phyloP scores from a whole-genome alignment of 1,140 invertebrate species.

The Leucophenga varia region DNA sequence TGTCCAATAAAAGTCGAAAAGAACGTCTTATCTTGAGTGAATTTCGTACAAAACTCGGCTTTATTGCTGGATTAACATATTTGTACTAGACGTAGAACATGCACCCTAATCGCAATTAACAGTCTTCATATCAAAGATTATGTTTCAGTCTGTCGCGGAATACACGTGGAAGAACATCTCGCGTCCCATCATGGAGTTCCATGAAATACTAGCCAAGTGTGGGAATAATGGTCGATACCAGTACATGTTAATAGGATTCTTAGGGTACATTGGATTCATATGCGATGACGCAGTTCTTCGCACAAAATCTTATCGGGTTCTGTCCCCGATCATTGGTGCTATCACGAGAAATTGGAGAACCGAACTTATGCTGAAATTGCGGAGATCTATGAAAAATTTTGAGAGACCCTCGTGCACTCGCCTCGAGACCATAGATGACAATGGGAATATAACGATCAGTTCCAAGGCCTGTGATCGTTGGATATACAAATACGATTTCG shows the following conservation, averaged over 20 bases:
- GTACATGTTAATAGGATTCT: conserved; percentile 60
- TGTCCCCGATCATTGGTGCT: conserved; percentile 57
- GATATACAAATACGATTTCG: conserved; percentile 58
- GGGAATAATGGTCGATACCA: conserved; percentile 65
- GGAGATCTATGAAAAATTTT: conserved; percentile 32
- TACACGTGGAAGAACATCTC: too few species aligned
- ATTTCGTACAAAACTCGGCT: too few species aligned
- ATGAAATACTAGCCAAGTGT: conserved; percentile 61
- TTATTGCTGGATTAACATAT: too few species aligned
- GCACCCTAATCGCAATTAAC: too few species aligned
- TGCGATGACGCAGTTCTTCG: conserved; percentile 59
- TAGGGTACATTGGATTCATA: conserved; percentile 59
- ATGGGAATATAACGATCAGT: conserved; percentile 30
- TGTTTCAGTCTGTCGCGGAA: too few species aligned
- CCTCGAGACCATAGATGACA: conserved; percentile 18
- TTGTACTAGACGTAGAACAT: too few species aligned
- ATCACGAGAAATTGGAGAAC: conserved; percentile 39
- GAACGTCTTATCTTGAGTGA: too few species aligned
- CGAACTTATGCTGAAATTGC: conserved; percentile 25
- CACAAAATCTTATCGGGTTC: conserved; percentile 60
- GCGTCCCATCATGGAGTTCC: conserved; percentile 62
- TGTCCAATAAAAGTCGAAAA: too few species aligned
- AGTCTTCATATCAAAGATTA: too few species aligned
- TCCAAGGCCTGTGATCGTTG: conserved; percentile 48
- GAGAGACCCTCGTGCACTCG: conserved; percentile 38